A percentile compares a stretch with the other conserved stretches of the same genome.
Conservation (phyloP, 2,113 vertebrate genomes). For the Mohoua ochrocephala region DNA sequence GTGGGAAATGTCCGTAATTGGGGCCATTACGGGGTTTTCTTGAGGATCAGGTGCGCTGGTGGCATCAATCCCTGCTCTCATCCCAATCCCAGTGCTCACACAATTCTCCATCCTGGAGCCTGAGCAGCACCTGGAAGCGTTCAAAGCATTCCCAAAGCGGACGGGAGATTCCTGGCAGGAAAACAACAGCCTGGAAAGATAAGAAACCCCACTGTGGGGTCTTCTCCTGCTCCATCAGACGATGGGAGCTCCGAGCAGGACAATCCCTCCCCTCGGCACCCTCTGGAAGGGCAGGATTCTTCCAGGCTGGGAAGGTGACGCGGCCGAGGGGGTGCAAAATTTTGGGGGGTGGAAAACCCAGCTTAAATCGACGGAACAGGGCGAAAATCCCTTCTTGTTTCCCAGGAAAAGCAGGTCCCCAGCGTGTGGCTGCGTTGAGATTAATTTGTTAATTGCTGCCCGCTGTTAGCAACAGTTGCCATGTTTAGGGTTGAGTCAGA, state of each 20-base stretch:
- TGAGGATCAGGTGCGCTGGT: background rate
- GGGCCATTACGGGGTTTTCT: background rate
- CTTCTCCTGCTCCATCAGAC: background rate
- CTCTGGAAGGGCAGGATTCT: background rate
- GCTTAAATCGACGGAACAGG: background rate
- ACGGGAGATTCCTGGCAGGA: background rate
- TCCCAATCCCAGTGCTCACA: background rate
- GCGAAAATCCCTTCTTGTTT: background rate
- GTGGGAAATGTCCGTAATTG: accelerated
- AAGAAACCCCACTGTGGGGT: accelerated
- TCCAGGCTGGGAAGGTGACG: background rate
- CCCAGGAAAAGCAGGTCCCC: background rate
- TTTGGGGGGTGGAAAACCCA: background rate
- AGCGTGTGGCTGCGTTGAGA: background rate
- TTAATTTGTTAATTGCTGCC: constrained; percentile 61
- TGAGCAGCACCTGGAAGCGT: background rate
- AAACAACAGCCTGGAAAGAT: background rate
- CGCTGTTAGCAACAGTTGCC: constrained; percentile 61
- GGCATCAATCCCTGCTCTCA: background rate
- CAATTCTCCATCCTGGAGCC: background rate
- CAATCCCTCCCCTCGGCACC: background rate
- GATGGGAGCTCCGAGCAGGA: background rate
- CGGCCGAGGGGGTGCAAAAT: background rate
- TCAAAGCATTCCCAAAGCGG: background rate
- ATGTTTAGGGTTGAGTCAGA: constrained; percentile 45